Evolutionary conservation across 2,888 invertebrate species (phyloP).

Genomic region (Sisyra nigra): DNA sequence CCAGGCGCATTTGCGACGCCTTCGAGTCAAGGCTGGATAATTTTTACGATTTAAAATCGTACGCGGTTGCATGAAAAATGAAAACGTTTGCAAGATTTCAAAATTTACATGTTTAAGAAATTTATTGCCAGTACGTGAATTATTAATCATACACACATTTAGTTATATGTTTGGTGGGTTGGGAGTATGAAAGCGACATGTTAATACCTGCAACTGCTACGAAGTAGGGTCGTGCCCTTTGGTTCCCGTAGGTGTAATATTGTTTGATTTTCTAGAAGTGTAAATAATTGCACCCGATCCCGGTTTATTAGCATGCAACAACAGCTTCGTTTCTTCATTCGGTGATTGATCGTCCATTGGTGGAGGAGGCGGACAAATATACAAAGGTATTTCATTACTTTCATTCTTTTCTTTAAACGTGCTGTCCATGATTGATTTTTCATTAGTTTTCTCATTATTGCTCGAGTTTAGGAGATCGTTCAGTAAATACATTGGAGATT

Average conservation of each 20-base stretch:
- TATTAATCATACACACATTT: too few species aligned
- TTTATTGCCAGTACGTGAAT: too few species aligned
- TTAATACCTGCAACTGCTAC: conserved; percentile 27
- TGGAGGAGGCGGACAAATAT: conserved; percentile 35
- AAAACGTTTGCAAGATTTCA: too few species aligned
- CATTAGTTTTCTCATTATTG: conserved; percentile 25
- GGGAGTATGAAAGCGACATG: too few species aligned
- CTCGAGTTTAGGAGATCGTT: conserved; percentile 27
- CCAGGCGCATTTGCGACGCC: too few species aligned
- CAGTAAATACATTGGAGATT: conserved; percentile 27
- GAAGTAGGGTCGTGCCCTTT: conserved; percentile 24
- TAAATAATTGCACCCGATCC: background rate
- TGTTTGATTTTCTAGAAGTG: background rate
- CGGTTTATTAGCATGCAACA: conserved; percentile 16
- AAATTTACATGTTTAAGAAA: too few species aligned
- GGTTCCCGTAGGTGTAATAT: conserved; percentile 16
- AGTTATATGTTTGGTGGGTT: too few species aligned
- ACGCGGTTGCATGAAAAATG: too few species aligned
- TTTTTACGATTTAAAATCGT: too few species aligned
- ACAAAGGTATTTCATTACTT: conserved; percentile 25
- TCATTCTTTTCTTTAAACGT: conserved; percentile 20
- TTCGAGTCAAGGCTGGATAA: too few species aligned
- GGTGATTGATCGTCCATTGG: conserved; percentile 31
- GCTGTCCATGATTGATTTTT: conserved; percentile 23
- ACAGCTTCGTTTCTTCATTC: conserved; percentile 31